Base-by-base conservation (phyloP, 1,140 invertebrate species). In the Helicoverpa zea region DNA sequence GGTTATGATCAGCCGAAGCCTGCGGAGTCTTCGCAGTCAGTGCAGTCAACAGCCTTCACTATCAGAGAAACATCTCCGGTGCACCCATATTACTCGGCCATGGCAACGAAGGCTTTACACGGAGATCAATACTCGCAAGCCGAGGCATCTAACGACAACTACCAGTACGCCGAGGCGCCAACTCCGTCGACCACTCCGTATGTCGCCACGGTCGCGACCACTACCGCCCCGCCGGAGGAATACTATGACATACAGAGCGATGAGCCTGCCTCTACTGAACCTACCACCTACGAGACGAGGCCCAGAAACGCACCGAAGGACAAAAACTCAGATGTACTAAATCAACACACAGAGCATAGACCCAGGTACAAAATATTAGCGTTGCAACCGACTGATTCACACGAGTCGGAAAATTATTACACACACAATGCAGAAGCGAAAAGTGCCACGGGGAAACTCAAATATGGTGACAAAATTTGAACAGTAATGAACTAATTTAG, bases 381-480 rank as follows among this genome's bases (percentile, higher is more conserved):
- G 35, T 4, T 75, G 14, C 29, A 64, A 3, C 16, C 75, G 1
- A 64, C 29, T 43, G 64, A 52, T 7, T 16, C 63, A 16, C 14
- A 56, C 4, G 63, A 64, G 23, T 56, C 76, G 12, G 74, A 49
- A 51, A 47, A 77, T n/a, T 61, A 56, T 54, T 74, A 75, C 58
- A 81, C 14, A 68, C 35, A 82, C 51, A 79, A 58, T 18, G 16
- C 70, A 12, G 75, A 79, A 3, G 61, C 74, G 18, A 68, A 81
- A 9, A 85, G 83, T 73, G 79, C 81, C 7, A 86, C 88, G 79
- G 87, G 87, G 23, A 92, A 89, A 81, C 80, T 91, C 16, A 94
- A 92, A 83, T 94, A 94, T 86, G 93, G 93, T 91, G 93, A 94
- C 84, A 94, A 93, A 92, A 91, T 94, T 84, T 94, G 75, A 86